These are phyloP conservation scores for Invenusta paracnida DNA, from an alignment of 2,888 invertebrate species.

Conservation along the genomic window DNA sequence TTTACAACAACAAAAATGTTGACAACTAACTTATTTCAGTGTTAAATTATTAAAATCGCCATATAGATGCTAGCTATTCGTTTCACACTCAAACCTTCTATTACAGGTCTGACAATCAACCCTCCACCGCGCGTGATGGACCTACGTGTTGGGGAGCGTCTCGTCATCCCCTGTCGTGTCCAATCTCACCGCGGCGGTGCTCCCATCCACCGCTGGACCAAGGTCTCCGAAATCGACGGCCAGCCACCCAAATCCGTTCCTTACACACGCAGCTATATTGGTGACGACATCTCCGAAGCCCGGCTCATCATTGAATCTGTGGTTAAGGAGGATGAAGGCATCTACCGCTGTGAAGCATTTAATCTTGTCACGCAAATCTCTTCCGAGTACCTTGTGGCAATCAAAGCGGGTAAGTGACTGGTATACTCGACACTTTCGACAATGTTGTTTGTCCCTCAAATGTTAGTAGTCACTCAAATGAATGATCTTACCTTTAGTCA, in stretches of 20 bases:
- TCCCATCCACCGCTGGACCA: constrained; percentile 24
- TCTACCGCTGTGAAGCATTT: constrained; percentile 20
- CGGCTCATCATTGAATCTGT: background rate
- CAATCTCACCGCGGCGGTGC: constrained; percentile 22
- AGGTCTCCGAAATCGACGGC: background rate
- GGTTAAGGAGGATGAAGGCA: background rate
- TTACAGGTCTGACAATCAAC: background rate
- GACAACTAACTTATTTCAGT: no score
- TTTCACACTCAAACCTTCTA: no score
- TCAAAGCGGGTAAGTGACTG: background rate
- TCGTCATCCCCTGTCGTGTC: constrained; percentile 14
- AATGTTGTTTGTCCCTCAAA: background rate
- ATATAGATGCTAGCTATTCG: no score
- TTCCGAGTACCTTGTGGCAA: background rate
- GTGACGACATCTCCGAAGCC: background rate
- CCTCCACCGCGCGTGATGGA: background rate
- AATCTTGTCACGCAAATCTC: constrained; percentile 4
- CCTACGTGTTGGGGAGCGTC: background rate
- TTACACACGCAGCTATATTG: background rate
- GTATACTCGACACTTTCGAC: background rate
- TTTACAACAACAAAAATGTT: no score
- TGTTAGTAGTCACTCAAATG: background rate
- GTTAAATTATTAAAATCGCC: no score
- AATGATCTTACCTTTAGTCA: background rate
- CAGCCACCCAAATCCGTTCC: background rate